phyloP scores from a whole-genome alignment of 2,113 vertebrate genomes.

The Eonycteris spelaea region DNA sequence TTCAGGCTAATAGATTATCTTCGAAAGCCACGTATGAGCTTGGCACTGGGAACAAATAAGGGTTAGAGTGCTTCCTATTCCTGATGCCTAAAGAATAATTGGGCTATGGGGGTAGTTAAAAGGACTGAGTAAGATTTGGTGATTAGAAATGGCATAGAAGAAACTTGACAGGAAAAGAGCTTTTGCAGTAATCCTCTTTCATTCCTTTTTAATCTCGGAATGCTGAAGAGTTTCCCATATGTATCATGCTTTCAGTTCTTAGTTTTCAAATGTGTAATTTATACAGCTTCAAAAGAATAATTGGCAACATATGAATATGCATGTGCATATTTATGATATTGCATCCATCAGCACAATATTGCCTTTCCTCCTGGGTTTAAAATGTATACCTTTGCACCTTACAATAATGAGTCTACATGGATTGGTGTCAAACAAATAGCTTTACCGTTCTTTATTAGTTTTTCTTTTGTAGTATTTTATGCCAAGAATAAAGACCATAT shows the following conservation, averaged over 20 bases:
- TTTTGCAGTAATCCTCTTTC: constrained; percentile 40
- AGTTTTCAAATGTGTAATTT: constrained; percentile 53
- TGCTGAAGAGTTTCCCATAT: constrained; percentile 27
- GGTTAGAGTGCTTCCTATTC: neutral
- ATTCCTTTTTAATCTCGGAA: constrained; percentile 39
- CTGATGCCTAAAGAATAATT: neutral
- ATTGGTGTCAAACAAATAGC: constrained; percentile 25
- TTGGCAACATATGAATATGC: constrained; percentile 58
- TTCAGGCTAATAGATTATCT: constrained; percentile 13
- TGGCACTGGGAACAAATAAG: neutral
- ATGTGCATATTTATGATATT: constrained; percentile 25
- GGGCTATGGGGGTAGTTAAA: neutral
- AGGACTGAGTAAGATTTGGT: neutral
- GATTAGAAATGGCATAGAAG: constrained; percentile 25
- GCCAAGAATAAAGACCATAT: constrained; percentile 46
- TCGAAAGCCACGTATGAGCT: neutral
- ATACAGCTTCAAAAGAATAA: constrained; percentile 57
- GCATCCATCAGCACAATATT: constrained; percentile 26
- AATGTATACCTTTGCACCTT: neutral
- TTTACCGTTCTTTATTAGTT: constrained; percentile 11
- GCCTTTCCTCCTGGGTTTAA: constrained; percentile 10
- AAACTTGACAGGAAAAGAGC: neutral
- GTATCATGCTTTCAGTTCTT: constrained; percentile 39
- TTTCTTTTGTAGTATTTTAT: constrained; percentile 46
- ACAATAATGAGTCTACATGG: constrained; percentile 18